Evolutionary conservation across 2,797 vertebrate species (phyloP), one percentile per base, ranked within the genome.

Genomic region (Sphenopsis melanotis): DNA sequence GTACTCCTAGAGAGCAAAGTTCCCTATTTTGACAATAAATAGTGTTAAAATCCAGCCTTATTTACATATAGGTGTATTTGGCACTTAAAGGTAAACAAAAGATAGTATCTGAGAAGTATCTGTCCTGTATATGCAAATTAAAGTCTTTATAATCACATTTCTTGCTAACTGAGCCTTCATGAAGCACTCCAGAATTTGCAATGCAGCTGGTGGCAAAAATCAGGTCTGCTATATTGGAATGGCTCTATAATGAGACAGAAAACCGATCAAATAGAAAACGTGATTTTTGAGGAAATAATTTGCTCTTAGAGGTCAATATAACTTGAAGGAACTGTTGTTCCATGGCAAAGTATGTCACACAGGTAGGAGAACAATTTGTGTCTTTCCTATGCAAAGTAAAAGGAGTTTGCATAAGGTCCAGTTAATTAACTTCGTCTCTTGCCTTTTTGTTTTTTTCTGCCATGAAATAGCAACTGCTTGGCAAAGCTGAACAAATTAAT

Each of bases 261-360:
- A 93, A 11, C 30, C 14, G 41, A 80, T 87, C 81, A 90, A 90
- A 87, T 3, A 83, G 27, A 13, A 89, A 92, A 89, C 10, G 1
- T 87, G 30, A 82, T 72, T 84, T 93, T 82, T 86, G 74, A 82
- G 59, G 64, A 77, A 92, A 92, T 78, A 2, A n/a, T 87, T 93
- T 89, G n/a, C 53, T 87, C 64, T 26, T 36, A 64, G 57, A 75
- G 42, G 49, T 87, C 84, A 85, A 19, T 69, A 55, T 44, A 80
- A 82, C 68, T 84, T 34, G 49, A 92, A 92, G 56, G 21, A 87
- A 71, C 24, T 78, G 39, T 24, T 64, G 39, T 60, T 94, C 53
- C 49, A 83, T 26, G 7, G 15, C n/a, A 80, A 72, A 80, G 9
- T 60, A 11, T 49, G 37, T 26, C 56, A 27, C 18, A 37, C 4